Base-by-base conservation (phyloP, 1,140 invertebrate genomes). In the Pollicipes pollicipes region DNA sequence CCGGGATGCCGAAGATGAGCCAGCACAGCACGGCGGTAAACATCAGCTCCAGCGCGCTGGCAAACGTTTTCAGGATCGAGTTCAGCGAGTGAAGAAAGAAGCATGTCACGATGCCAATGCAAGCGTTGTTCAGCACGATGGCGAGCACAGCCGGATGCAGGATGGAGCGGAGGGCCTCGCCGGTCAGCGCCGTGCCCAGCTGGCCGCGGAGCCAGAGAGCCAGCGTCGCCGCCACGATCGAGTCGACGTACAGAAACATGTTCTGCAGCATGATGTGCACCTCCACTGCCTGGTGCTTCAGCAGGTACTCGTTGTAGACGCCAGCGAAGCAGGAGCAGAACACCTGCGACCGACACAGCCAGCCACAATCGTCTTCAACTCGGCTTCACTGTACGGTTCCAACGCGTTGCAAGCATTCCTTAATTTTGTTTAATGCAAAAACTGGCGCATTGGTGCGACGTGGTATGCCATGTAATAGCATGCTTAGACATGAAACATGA, bases 11-110 rank as follows among this genome's bases (percentile, higher is more conserved):
- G 79, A 98, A 96, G 68, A 97, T 83, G 63, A 96, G 58, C 83
- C 89, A 94, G 76, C 91, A 92, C 0, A 96, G 82, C 8, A 96
- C 80, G 17, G 94, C 94, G 10, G 93, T 96, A 76, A 97, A 91
- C 45, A 95, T 83, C 24, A 97, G 80, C 80, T 98, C 95, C 73
- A 97, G 82, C 35, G 93, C 93, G 82, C 91, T 93, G 0, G 95
- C 94, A 82, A 97, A 97, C 16, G 91, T 95, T 82, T 98, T 98
- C 66, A 97, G 81, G 76, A 97, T 97, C 16, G 94, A 97, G 81
- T 97, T 97, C 70, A 97, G 83, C 73, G 88, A 90, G 77, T 91
- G 91, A 0, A 98, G 82, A 77, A 97, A 97, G 77, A 97, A 90
- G 78, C 91, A 94, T 0, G 94, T 97, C 0, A 94, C 88, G 75